Evolutionary conservation across 2,888 invertebrate species (phyloP).

Genomic region (Dynastes hyllus): DNA sequence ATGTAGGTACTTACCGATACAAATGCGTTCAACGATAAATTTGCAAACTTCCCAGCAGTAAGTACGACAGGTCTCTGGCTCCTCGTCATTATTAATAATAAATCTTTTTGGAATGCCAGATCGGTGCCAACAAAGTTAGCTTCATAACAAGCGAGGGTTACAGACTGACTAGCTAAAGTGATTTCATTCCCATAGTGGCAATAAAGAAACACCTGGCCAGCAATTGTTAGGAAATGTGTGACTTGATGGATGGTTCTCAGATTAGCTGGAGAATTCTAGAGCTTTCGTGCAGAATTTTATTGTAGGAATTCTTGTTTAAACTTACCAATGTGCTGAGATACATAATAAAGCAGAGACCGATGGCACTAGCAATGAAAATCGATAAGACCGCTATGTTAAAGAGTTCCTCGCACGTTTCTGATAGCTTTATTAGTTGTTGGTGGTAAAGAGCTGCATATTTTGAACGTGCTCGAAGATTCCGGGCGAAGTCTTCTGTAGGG

Average conservation of each 20-base stretch:
- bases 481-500: neutral
- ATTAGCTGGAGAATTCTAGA: neutral
- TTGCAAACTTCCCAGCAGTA: slow-evolving; percentile 15
- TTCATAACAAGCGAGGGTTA: slow-evolving; percentile 15
- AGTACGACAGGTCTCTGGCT: slow-evolving; percentile 16
- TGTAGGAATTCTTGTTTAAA: neutral
- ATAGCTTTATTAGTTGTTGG: slow-evolving; percentile 11
- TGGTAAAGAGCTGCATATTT: neutral
- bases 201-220: slow-evolving; percentile 2
- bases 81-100: slow-evolving; percentile 17
- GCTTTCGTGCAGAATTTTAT: neutral
- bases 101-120: slow-evolving; percentile 7
- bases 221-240: neutral
- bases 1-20: neutral
- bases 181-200: slow-evolving; percentile 6
- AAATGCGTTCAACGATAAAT: neutral
- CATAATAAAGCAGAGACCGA: slow-evolving; percentile 9
- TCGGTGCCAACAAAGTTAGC: neutral
- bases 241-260: neutral
- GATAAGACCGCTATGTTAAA: slow-evolving; percentile 6
- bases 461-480: neutral
- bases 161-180: neutral
- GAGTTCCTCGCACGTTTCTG: neutral
- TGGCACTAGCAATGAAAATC: neutral
- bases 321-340: slow-evolving; percentile 3